Base-by-base conservation (phyloP, 2,888 invertebrate species). In the Brenthis hecate region DNA sequence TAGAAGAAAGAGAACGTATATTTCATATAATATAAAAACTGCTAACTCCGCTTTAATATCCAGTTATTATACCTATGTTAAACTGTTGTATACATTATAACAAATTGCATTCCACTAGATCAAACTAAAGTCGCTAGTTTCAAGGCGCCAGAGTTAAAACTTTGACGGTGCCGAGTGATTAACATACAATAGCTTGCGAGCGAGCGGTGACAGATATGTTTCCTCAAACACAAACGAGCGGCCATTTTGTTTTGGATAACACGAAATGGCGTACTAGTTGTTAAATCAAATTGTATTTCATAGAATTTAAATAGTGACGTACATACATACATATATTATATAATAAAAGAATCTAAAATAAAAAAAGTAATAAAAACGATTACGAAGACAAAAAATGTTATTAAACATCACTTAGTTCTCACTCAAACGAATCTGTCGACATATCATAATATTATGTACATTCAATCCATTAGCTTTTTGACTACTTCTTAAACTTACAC, bases 171-270 rank as follows among this genome's bases (percentile, higher is more conserved):
- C 83, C 78, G 78, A 69, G 76, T 80, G 82, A 92, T 92, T 92
- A 92, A 91, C 92, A 92, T 92, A 92, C 92, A 92, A 92, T 92
- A 80, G 82, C 87, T 92, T 88, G 89, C 85, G 84, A 91, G 89
- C 89, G 79, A 83, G 80, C 82, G 87, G 84, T 91, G 91, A 91
- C 91, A 91, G 91, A 90, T 90, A 90, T 88, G 87, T 89, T 91
- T 92, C 91, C 90, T 90, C 85, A 85, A 84, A 85, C 88, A 89
- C 83, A 90, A 91, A 88, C 84, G 85, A 87, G 80, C 81, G 75
- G 89, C 91, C 92, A 92, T 92, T 85, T 92, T 92, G 91, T 87
- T 85, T 81, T 79, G 78, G 78, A 69, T 77, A 73, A 74, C 84
- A 80, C 85, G 82, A 88, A 88, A 91, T 91, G 91, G 91, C 84